Evolutionary conservation across 2,113 vertebrate genomes (phyloP).

Genomic region (Brachypteracias leptosomus): DNA sequence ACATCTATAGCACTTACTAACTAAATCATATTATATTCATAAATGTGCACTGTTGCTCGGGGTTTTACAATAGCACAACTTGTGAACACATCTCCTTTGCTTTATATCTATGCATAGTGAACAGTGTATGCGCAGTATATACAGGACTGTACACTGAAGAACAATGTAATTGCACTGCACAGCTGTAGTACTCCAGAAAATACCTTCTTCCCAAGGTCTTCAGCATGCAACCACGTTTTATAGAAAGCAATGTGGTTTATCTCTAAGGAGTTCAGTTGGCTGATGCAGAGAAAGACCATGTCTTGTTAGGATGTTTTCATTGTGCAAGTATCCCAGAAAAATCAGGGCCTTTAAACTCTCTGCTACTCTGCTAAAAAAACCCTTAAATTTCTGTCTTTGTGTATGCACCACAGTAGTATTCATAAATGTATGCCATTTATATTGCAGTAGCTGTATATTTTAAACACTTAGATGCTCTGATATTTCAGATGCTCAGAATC

Average conservation of each 20-base stretch:
- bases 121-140: fast-evolving
- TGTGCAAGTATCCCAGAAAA: background rate
- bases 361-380: background rate
- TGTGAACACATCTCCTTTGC: background rate
- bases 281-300: background rate
- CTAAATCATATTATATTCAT: background rate
- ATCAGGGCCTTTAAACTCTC: background rate
- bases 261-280: background rate
- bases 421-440: background rate
- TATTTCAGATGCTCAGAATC: background rate
- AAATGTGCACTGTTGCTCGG: background rate
- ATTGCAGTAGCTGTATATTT: background rate
- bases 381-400: background rate
- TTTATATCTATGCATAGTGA: background rate
- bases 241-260: background rate
- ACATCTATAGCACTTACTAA: background rate
- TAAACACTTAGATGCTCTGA: background rate
- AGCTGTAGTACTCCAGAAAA: background rate
- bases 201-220: background rate
- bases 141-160: background rate
- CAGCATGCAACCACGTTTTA: background rate
- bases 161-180: background rate
- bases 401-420: background rate
- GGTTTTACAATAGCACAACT: background rate
- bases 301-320: background rate